Evolutionary conservation across 2,888 invertebrate species (phyloP).

Genomic region (Aleiodes testaceus): DNA sequence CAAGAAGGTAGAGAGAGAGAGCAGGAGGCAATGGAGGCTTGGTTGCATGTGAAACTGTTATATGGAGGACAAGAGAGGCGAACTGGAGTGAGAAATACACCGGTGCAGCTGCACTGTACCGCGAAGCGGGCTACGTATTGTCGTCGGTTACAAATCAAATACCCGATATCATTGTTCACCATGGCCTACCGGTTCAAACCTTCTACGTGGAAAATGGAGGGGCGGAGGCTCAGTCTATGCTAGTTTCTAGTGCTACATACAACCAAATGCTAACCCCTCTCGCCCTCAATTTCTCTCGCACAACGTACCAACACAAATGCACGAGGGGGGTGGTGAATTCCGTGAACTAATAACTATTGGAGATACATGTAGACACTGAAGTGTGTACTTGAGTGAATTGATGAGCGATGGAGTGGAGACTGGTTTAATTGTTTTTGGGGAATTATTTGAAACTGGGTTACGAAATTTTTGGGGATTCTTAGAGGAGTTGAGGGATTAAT

Average conservation of each 20-base stretch:
- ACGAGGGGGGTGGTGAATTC: slow-evolving; percentile 17
- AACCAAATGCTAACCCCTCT: slow-evolving; percentile 27
- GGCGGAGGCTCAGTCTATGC: background rate
- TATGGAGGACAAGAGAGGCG: slow-evolving; percentile 41
- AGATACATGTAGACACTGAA: slow-evolving; percentile 17
- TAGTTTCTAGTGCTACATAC: slow-evolving; percentile 38
- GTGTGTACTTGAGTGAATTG: slow-evolving; percentile 3
- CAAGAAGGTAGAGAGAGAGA: slow-evolving; percentile 29
- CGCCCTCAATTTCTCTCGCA: background rate
- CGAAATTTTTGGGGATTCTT: too few species aligned
- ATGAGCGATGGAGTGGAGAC: background rate
- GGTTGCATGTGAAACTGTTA: slow-evolving; percentile 33
- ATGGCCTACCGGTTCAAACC: slow-evolving; percentile 49
- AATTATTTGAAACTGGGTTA: too few species aligned
- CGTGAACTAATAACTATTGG: slow-evolving; percentile 36
- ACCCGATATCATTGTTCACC: slow-evolving; percentile 72
- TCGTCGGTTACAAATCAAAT: slow-evolving; percentile 73
- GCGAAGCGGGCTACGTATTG: slow-evolving; percentile 67
- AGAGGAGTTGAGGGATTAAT: too few species aligned
- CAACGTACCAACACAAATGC: background rate
- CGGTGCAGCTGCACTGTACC: slow-evolving; percentile 33
- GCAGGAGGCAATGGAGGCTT: background rate
- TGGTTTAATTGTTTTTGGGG: slow-evolving; percentile 1
- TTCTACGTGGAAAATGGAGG: background rate
- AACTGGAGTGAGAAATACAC: slow-evolving; percentile 32